Evolutionary conservation across 2,113 vertebrate species (phyloP).

Genomic region (Rhineura floridana): DNA sequence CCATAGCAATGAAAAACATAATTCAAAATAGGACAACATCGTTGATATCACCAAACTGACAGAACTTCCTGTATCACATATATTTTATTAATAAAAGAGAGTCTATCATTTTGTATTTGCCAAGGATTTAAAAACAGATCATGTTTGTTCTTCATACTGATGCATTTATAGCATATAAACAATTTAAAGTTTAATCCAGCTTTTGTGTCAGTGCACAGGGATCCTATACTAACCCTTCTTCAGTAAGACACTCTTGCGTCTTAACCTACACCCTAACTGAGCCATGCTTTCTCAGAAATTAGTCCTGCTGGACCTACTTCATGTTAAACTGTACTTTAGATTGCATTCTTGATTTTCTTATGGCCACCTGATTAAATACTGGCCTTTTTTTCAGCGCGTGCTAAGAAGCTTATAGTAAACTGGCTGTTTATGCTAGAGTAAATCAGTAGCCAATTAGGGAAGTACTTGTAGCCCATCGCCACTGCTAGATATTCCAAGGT

Average conservation of each 20-base stretch:
- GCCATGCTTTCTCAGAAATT: neutral
- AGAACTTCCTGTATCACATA: neutral
- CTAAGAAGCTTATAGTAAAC: neutral
- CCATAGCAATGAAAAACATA: constrained; percentile 4
- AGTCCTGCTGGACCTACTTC: neutral
- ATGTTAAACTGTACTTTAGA: neutral
- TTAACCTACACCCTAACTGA: neutral
- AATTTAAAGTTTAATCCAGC: neutral
- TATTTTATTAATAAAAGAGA: neutral
- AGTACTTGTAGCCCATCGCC: neutral
- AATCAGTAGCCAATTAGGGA: neutral
- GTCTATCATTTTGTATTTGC: constrained; percentile 1
- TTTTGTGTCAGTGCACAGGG: neutral
- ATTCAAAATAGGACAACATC: neutral
- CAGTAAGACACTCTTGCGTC: neutral
- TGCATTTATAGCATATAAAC: neutral
- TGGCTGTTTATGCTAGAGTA: neutral
- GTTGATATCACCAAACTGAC: neutral
- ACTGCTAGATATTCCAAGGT: no score
- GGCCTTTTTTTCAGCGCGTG: neutral
- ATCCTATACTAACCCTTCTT: neutral
- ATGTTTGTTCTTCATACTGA: neutral
- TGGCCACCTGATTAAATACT: neutral
- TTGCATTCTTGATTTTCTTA: neutral
- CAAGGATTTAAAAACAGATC: neutral